Evolutionary conservation across 2,113 vertebrate genomes (phyloP).

Genomic region (Thamnophis sirtalis): DNA sequence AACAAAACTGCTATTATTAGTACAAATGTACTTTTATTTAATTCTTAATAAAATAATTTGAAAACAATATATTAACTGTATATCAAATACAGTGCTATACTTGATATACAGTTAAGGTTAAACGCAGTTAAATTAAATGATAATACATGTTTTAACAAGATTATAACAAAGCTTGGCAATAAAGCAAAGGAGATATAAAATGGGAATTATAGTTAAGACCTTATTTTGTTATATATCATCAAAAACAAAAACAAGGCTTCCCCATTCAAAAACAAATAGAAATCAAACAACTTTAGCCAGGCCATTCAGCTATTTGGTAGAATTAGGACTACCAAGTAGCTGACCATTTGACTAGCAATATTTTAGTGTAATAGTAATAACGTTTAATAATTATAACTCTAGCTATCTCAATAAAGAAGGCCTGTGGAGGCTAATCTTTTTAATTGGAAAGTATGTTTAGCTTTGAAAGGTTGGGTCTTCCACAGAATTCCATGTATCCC

Average conservation of each 20-base stretch:
- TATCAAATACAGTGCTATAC: neutral
- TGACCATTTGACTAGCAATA: neutral
- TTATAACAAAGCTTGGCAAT: constrained; percentile 12
- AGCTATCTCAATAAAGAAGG: neutral
- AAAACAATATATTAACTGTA: constrained; percentile 9
- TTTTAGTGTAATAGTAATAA: neutral
- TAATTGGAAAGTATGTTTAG: neutral
- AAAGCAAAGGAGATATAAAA: constrained; percentile 30
- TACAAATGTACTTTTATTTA: constrained; percentile 16
- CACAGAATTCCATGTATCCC: neutral
- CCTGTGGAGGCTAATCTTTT: neutral
- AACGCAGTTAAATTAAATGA: neutral
- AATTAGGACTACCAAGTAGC: neutral
- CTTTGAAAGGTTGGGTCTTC: neutral
- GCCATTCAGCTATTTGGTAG: neutral
- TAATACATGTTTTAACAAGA: neutral
- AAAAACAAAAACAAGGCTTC: no score
- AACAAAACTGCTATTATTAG: neutral
- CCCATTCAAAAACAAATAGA: neutral
- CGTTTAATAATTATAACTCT: neutral
- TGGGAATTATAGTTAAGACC: constrained; percentile 32
- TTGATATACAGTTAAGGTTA: constrained; percentile 20
- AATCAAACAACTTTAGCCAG: neutral
- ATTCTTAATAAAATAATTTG: constrained; percentile 35
- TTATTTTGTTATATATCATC: constrained; percentile 33